Percentiles rank a stretch among this genome's conserved stretches.
Conservation (phyloP, 2,113 vertebrate species). For the Sorex araneus region DNA sequence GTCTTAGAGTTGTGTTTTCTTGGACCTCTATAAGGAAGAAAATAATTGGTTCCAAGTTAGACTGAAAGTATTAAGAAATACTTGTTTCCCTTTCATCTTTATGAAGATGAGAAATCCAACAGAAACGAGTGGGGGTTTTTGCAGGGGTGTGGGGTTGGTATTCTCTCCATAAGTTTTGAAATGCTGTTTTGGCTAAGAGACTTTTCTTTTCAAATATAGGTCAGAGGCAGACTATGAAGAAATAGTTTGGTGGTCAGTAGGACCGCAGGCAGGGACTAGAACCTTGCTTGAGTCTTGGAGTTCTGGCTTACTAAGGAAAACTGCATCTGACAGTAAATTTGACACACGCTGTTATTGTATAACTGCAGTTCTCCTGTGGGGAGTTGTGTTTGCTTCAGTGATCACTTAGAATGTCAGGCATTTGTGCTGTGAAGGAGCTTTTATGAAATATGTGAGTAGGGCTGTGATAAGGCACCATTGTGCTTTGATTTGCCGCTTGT, state of each 20-base stretch:
- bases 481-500: not conserved
- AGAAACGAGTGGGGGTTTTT: not conserved
- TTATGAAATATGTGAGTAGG: not conserved
- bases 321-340: not conserved
- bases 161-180: no score
- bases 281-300: not conserved
- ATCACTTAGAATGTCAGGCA: not conserved
- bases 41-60: slow-evolving; percentile 47
- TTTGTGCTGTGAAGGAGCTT: not conserved
- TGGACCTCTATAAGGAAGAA: slow-evolving; percentile 44
- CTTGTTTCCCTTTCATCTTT: slow-evolving; percentile 37
- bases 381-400: not conserved
- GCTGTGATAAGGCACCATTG: not conserved
- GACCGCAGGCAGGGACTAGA: no score
- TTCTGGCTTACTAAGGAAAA: not conserved
- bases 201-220: slow-evolving; percentile 34
- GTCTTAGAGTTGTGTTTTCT: slow-evolving; percentile 49
- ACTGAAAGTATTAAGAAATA: slow-evolving; percentile 24
- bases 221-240: slow-evolving; percentile 15
- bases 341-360: not conserved
- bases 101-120: not conserved
- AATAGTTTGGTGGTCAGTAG: not conserved
- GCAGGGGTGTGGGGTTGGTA: no score
- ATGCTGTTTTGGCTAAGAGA: slow-evolving; percentile 28
- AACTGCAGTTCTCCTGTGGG: not conserved